These are phyloP conservation scores for Rotaria socialis DNA, from an alignment of 2,888 invertebrate genomes.

Conservation along the genomic window DNA sequence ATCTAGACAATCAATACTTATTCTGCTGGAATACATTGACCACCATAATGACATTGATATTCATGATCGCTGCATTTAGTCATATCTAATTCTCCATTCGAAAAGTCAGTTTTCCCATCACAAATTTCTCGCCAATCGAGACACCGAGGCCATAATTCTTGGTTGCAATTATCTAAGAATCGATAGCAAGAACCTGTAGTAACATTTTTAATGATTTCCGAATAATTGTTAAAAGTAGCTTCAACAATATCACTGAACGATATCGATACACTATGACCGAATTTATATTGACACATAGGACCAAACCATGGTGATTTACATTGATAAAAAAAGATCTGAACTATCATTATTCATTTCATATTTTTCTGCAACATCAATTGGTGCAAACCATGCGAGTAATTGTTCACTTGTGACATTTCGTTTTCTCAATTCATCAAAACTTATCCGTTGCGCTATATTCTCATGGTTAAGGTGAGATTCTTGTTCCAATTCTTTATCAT, in stretches of 20 bases:
- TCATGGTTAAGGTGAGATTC: too few relatives aligned
- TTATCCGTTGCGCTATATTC: neutral
- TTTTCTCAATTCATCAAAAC: neutral
- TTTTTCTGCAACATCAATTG: neutral
- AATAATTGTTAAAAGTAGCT: neutral
- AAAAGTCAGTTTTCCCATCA: neutral
- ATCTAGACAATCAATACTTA: neutral
- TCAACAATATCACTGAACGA: neutral
- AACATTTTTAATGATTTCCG: neutral
- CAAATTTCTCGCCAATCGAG: neutral
- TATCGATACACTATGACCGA: neutral
- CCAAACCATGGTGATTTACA: neutral
- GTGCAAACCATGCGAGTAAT: neutral
- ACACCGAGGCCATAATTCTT: neutral
- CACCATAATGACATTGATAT: conserved; percentile 13
- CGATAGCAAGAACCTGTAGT: neutral
- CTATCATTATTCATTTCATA: neutral
- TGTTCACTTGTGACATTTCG: neutral
- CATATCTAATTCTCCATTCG: neutral
- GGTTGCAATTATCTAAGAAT: neutral
- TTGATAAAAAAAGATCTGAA: neutral
- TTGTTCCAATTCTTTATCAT: neutral
- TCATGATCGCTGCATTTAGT: neutral
- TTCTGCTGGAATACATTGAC: neutral
- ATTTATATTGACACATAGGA: neutral